Percentiles rank a stretch among this genome's conserved stretches.
phyloP scores from a whole-genome alignment of 2,113 vertebrate species.

The Ailuropoda melanoleuca region DNA sequence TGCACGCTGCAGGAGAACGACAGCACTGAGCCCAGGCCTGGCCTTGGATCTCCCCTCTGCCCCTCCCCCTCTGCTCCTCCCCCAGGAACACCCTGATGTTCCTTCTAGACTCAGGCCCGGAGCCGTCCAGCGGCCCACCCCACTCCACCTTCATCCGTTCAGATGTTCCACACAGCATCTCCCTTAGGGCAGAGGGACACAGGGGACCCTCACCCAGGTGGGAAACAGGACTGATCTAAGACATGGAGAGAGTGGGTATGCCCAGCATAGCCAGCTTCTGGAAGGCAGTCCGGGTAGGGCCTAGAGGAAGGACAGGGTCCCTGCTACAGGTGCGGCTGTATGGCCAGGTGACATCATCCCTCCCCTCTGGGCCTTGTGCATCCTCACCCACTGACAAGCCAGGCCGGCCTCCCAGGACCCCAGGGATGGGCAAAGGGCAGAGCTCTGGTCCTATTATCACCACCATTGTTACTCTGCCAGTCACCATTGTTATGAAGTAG shows the following conservation, averaged over 20 bases:
- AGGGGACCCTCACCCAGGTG: background rate
- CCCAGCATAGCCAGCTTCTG: background rate
- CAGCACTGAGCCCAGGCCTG: fast-evolving
- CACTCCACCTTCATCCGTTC: too few species aligned
- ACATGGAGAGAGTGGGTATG: background rate
- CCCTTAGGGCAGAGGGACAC: background rate
- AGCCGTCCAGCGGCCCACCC: fast-evolving
- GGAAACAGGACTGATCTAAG: background rate
- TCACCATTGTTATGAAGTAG: fast-evolving
- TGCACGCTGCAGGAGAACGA: too few species aligned
- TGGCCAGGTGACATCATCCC: background rate
- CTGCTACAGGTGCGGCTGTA: fast-evolving
- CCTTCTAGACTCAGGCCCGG: background rate
- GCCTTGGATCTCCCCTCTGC: too few species aligned
- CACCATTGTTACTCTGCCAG: fast-evolving
- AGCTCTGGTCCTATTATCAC: too few species aligned
- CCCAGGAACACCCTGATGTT: fast-evolving
- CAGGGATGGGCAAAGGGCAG: fast-evolving
- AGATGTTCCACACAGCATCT: fast-evolving
- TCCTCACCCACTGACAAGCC: background rate
- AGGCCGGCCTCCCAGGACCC: background rate
- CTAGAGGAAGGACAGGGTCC: background rate
- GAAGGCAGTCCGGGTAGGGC: background rate
- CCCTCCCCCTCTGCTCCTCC: background rate
- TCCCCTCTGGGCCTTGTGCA: background rate